phyloP scores from a whole-genome alignment of 2,797 vertebrate species.

The Megalops cyprinoides region DNA sequence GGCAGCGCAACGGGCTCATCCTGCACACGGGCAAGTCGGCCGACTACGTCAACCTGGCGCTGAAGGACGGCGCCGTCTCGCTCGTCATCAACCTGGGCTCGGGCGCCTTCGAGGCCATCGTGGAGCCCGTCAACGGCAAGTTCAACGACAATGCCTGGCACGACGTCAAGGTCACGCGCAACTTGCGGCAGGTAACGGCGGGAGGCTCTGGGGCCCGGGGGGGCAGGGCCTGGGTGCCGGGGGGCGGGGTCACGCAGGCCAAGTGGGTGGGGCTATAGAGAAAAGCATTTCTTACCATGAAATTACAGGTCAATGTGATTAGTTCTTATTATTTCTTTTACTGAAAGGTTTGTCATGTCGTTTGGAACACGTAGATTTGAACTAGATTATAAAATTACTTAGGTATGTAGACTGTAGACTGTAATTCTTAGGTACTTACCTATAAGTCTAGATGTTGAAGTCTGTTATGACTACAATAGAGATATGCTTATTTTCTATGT shows the following conservation, averaged over 20 bases:
- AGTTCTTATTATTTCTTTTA: conserved; percentile 13
- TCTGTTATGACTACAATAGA: neutral
- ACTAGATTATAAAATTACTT: no score
- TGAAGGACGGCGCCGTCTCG: conserved; percentile 94
- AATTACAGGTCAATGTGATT: neutral
- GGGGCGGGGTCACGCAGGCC: conserved; percentile 26
- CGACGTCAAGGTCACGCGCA: conserved; percentile 98
- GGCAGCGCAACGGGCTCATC: conserved; percentile 96
- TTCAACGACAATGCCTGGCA: conserved; percentile 99
- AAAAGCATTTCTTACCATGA: neutral
- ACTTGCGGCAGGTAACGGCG: conserved; percentile 97
- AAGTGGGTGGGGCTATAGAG: neutral
- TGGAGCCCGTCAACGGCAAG: conserved; percentile 97
- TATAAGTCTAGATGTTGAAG: neutral
- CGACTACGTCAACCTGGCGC: conserved; percentile 96
- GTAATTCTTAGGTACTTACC: neutral
- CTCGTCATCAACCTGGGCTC: conserved; percentile 98
- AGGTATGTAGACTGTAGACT: no score
- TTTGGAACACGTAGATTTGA: no score
- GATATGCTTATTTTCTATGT: conserved; percentile 16
- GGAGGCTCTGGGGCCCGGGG: conserved; percentile 57
- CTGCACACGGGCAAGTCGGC: conserved; percentile 97
- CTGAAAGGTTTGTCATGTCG: no score
- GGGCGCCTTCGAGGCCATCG: conserved; percentile 97
- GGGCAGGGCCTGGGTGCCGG: no score